A percentile compares a stretch with the other conserved stretches of the same genome.
Evolutionary conservation across 2,797 vertebrate species (phyloP).

Genomic region (Siniperca undulata): DNA sequence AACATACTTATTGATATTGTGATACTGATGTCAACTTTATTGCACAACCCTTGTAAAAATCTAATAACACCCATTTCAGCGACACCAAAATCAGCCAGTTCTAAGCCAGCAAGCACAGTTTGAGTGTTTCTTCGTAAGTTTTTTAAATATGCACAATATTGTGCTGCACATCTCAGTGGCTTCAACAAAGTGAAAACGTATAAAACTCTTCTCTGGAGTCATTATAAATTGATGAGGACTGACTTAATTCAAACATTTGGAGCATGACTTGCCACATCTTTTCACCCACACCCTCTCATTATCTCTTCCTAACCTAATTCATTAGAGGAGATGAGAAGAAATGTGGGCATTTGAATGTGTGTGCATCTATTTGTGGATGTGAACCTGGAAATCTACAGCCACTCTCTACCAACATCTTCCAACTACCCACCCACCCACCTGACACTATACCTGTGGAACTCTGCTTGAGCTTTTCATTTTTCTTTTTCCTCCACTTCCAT

Average conservation of each 20-base stretch:
- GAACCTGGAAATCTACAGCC: neutral
- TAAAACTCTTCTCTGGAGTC: neutral
- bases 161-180: neutral
- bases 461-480: conserved; percentile 95
- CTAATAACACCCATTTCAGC: neutral
- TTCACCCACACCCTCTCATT: conserved; percentile 23
- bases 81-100: neutral
- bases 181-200: neutral
- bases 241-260: neutral
- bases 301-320: conserved; percentile 24
- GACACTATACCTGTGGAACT: conserved; percentile 83
- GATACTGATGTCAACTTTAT: neutral
- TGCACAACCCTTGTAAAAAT: neutral
- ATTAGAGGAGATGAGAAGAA: conserved; percentile 7
- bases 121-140: neutral
- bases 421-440: neutral
- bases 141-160: neutral
- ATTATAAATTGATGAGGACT: conserved; percentile 6
- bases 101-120: neutral
- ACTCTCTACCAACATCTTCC: neutral
- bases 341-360: neutral
- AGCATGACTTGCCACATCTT: conserved; percentile 9
- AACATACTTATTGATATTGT: neutral
- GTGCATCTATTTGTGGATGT: neutral
- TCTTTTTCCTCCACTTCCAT: conserved; percentile 99